Evolutionary conservation across 2,797 vertebrate genomes (phyloP).

Genomic region (Cossypha polioptera): DNA sequence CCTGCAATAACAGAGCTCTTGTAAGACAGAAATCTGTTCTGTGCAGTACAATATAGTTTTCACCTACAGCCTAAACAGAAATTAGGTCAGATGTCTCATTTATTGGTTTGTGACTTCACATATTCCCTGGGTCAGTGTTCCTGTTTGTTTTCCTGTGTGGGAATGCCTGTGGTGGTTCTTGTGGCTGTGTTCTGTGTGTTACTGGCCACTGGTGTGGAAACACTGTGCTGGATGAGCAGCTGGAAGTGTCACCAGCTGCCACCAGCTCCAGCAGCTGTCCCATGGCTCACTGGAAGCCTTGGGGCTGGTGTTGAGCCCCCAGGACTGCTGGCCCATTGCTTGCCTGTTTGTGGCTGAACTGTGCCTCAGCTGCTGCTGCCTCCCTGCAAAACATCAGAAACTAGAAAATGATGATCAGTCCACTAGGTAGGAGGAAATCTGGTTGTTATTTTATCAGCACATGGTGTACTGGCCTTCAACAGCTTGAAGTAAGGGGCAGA

Average conservation of each 20-base stretch:
- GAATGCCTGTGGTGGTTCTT: rapidly evolving
- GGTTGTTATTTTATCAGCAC: not conserved
- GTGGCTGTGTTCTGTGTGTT: not conserved
- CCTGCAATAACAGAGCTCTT: not conserved
- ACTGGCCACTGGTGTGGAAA: not conserved
- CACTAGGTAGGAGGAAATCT: not conserved
- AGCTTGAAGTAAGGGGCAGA: not conserved
- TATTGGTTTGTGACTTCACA: not conserved
- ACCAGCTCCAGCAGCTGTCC: not conserved
- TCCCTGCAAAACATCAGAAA: not conserved
- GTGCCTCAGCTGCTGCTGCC: not conserved
- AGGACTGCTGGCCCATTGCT: not conserved
- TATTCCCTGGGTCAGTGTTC: rapidly evolving
- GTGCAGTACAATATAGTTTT: not conserved
- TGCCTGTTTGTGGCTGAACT: not conserved
- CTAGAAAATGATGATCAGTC: not conserved
- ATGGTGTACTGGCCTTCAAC: not conserved
- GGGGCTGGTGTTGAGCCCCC: not conserved
- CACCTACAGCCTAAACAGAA: not conserved
- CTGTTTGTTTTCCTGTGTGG: rapidly evolving
- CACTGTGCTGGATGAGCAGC: not conserved
- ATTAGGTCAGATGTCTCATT: not conserved
- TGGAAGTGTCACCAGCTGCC: not conserved
- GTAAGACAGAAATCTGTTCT: not conserved
- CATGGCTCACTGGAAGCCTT: rapidly evolving